Base-by-base conservation (phyloP, 2,797 vertebrate species). In the Coendou prehensilis region DNA sequence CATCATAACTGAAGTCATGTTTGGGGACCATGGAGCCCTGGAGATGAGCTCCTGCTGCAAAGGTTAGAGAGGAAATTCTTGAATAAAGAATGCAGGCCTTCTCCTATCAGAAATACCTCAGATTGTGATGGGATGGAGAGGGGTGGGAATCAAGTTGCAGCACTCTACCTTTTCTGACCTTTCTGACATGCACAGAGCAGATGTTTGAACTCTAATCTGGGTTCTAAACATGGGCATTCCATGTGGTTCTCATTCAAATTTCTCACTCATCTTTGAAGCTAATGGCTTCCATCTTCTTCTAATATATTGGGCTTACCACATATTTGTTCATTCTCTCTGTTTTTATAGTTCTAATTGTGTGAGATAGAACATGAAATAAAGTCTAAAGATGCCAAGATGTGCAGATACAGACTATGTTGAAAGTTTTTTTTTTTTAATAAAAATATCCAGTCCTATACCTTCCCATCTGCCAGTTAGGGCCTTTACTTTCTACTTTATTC, bases 181-280 rank as follows among this genome's bases (percentile, higher is more conserved):
- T 84, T 96, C 97, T 96, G 37, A 98, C 97, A 96, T 98, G 97
- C 97, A 97, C 98, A 98, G 57, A 98, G 97, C 97, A 98, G 98
- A 98, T 97, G 97, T 82, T 97, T 13, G 63, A 96, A 98, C 96
- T 98, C 94, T 98, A 98, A 98, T 98, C 98, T 98, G 94, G 96
- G 91, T 97, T 98, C 97, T 33, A 91, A 98, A 98, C 96, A 97
- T 97, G 97, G 97, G 64, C 97, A 87, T 98, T 91, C 14, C 98
- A 98, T 98, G 97, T 98, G 98, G 97, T 98, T 98, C 97, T 98
- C 97, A 98, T 98, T 98, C 97, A 90, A 69, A 95, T 92, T 97
- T 96, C 93, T 97, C 97, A 98, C 96, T 98, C 97, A 96, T 97
- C 98, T 98, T 98, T 98, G 98, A 98, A 98, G 97, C 98, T 98